Evolutionary conservation across 92 coral and sea anemone genomes (phyloP), one percentile per base, ranked within the genome.

Genomic region (Parazoanthus swiftii): DNA sequence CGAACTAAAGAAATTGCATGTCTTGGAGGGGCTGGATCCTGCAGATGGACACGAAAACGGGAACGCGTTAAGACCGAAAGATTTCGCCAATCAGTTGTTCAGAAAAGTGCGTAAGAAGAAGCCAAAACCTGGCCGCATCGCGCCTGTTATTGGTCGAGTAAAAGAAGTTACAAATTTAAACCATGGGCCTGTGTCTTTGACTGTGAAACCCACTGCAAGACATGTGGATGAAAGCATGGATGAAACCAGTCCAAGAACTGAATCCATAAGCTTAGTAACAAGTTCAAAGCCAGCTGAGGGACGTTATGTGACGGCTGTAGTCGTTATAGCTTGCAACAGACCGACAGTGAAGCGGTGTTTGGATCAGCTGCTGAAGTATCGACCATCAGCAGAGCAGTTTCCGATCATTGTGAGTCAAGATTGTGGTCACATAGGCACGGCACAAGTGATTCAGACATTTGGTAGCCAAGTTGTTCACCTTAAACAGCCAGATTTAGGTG

Each of bases 321-420:
- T 97, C 6, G 99, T 97, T 13, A 92, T 97, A 51, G 93, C 99
- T 0, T 97, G 99, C 78, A 97, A 97, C 72, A 89, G 99, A 73
- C 98, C 98, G 26, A 87, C 95, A n/a, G 94, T 97, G 0, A 93
- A 89, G 81, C 93, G 99, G 1, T 95, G 98, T 88, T 50, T 97
- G 36, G 96, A 95, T 88, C 92, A 88, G 14, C 84, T 97, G 58
- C 86, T 97, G 16, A 88, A 95, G 78, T 92, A 97, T 86, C 93
- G 98, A 39, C 96, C 98, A 6, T 94, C 99, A 36, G 88, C 92
- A 33, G 90, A 90, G 33, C 93, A 86, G 85, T 97, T 95, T 82
- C 99, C 99, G 0, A 92, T 97, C 66, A 85, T 95, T 58, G 98
- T 97, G 1, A 97, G 99, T 79, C 99, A 97, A 72, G 99, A 97